Conservation (phyloP, 2,797 vertebrate species). For the Chromis chromis region DNA sequence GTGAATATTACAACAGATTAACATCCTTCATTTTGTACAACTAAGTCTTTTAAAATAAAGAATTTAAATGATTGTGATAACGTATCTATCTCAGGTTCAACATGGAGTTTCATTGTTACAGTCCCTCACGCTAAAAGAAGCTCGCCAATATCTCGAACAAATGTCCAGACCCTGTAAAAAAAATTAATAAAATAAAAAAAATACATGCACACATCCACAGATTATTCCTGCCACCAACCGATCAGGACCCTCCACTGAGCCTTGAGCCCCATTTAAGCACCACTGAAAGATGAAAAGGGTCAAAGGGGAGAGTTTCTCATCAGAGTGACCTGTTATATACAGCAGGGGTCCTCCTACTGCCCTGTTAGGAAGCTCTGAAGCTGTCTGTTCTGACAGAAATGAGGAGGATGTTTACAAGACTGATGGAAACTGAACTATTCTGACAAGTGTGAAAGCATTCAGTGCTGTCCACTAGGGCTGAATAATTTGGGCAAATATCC, state of each 20-base stretch:
- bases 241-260: slow-evolving; percentile 51
- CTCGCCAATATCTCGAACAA: slow-evolving; percentile 14
- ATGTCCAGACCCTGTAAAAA: slow-evolving; percentile 5
- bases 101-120: background rate
- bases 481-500: no score
- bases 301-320: slow-evolving; percentile 21
- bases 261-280: slow-evolving; percentile 45
- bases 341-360: slow-evolving; percentile 35
- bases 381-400: slow-evolving; percentile 7
- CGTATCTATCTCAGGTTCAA: slow-evolving; percentile 4
- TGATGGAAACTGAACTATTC: slow-evolving; percentile 19
- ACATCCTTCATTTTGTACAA: background rate
- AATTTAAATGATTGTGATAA: slow-evolving; percentile 12
- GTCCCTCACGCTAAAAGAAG: background rate
- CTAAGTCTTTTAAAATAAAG: slow-evolving; percentile 19
- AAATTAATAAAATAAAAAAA: background rate
- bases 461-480: background rate
- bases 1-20: slow-evolving; percentile 1
- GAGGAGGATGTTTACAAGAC: slow-evolving; percentile 20
- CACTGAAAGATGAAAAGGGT: slow-evolving; percentile 24
- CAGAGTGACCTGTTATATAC: slow-evolving; percentile 57
- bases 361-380: slow-evolving; percentile 19
- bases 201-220: background rate
- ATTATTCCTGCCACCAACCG: slow-evolving; percentile 41
- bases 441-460: slow-evolving; percentile 10